These are phyloP conservation scores for Quadriops clusia DNA, from an alignment of 2,888 invertebrate species.

Conservation along the genomic window DNA sequence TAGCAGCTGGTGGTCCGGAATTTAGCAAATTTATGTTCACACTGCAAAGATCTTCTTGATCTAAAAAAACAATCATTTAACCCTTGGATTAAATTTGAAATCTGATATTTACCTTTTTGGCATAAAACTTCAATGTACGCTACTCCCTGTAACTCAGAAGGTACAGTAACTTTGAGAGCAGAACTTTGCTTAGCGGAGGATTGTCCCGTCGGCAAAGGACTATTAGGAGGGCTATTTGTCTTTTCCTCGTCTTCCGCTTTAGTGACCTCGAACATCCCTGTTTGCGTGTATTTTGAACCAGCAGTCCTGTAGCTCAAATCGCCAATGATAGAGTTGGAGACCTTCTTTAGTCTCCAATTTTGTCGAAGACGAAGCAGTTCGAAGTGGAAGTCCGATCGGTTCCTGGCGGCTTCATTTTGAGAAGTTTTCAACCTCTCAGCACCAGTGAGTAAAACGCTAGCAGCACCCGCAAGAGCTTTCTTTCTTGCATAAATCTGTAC, in stretches of 20 bases:
- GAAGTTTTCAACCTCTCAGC: constrained; percentile 75
- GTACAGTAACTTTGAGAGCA: constrained; percentile 81
- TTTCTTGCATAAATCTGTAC: constrained; percentile 87
- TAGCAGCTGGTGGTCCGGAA: constrained; percentile 58
- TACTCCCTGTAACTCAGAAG: constrained; percentile 88
- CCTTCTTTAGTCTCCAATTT: constrained; percentile 94
- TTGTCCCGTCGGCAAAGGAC: constrained; percentile 35
- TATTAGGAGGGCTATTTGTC: constrained; percentile 39
- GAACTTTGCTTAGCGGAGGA: constrained; percentile 47
- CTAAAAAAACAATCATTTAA: constrained; percentile 36
- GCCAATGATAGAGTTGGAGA: constrained; percentile 88
- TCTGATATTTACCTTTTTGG: constrained; percentile 64
- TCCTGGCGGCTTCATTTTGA: constrained; percentile 68
- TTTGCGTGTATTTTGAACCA: constrained; percentile 87
- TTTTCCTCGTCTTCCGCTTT: constrained; percentile 75
- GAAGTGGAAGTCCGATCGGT: constrained; percentile 82
- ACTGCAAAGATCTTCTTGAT: constrained; percentile 81
- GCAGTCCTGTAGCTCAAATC: constrained; percentile 93
- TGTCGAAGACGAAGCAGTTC: constrained; percentile 80
- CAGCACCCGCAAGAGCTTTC: constrained; percentile 80
- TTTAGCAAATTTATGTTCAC: constrained; percentile 70
- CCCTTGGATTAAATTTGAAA: constrained; percentile 3
- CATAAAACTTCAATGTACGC: constrained; percentile 93
- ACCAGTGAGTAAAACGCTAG: constrained; percentile 70
- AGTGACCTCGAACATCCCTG: constrained; percentile 89